Conservation (phyloP, 2,113 vertebrate species). For the Meleagris gallopavo region DNA sequence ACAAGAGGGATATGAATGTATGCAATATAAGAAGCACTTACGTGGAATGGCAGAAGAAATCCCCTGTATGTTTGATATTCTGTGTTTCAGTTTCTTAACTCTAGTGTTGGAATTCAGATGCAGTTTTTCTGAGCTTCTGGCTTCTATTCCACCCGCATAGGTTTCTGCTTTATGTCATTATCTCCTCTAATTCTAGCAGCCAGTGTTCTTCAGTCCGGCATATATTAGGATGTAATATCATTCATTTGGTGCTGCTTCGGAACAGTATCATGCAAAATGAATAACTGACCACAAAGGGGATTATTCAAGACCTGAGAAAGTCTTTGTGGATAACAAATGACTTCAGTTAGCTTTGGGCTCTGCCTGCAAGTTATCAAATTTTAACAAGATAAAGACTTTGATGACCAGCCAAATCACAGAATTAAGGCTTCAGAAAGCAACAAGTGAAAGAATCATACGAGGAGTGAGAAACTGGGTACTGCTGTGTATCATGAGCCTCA, state of each 20-base stretch:
- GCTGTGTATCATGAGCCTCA: not conserved
- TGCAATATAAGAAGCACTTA: not conserved
- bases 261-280: constrained; percentile 1
- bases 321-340: constrained; percentile 14
- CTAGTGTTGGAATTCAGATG: not conserved
- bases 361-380: not conserved
- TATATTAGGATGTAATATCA: not conserved
- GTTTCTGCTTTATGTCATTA: not conserved
- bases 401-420: not conserved
- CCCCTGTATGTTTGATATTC: not conserved
- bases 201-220: not conserved
- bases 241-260: not conserved
- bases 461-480: rapidly evolving
- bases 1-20: not conserved
- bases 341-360: not conserved
- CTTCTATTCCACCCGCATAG: not conserved
- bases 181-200: not conserved
- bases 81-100: not conserved
- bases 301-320: not conserved
- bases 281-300: constrained; percentile 2
- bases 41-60: not conserved
- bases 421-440: not conserved
- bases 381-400: not conserved
- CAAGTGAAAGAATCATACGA: not conserved
- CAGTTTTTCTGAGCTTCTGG: not conserved